phyloP scores from a whole-genome alignment of 2,113 vertebrate species.

The Nycticorax nycticorax region DNA sequence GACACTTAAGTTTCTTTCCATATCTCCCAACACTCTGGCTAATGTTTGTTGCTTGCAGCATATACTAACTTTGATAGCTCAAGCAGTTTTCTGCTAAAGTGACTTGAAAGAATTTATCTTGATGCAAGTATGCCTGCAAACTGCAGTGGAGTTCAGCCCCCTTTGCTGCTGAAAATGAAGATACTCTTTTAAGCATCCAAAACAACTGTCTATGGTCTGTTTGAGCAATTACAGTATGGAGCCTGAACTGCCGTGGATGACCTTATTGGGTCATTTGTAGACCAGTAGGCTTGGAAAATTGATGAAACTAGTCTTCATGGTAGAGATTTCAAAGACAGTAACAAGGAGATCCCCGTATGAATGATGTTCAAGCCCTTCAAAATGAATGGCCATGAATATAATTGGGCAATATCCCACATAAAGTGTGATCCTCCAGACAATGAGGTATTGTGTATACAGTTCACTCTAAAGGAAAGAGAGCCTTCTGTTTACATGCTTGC shows the following conservation, averaged over 20 bases:
- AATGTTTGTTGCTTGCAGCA: background rate
- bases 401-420: slow-evolving; percentile 1
- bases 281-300: slow-evolving; percentile 46
- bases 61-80: background rate
- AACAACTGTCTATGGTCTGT: background rate
- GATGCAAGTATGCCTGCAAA: background rate
- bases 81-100: background rate
- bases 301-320: slow-evolving; percentile 38
- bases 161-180: background rate
- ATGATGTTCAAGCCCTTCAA: slow-evolving; percentile 29
- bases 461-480: background rate
- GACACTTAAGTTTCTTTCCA: background rate
- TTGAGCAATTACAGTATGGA: background rate
- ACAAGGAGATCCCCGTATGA: slow-evolving; percentile 46
- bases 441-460: background rate
- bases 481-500: background rate
- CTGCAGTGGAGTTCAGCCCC: background rate
- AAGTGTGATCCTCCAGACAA: background rate
- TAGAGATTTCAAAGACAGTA: slow-evolving; percentile 45
- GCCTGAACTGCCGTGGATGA: background rate
- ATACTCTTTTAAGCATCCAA: background rate
- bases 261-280: slow-evolving; percentile 54
- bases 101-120: background rate
- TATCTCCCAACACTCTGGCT: background rate
- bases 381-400: slow-evolving; percentile 30